Base-by-base conservation (phyloP, 2,113 vertebrate species). In the Syngnathus floridae region DNA sequence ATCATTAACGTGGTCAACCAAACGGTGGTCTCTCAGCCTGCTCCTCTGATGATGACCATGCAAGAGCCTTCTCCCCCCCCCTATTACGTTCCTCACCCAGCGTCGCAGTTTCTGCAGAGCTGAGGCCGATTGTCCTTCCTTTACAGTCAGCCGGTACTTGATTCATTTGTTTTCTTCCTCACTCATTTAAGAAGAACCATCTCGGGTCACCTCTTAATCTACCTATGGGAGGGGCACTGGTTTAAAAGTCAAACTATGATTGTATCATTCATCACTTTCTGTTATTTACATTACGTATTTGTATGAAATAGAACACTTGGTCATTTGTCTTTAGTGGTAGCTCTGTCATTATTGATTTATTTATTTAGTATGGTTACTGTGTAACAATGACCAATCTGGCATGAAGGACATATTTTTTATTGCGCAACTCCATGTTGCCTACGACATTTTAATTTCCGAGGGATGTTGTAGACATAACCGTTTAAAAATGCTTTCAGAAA, bases 351-450 rank as follows among this genome's bases (percentile, higher is more conserved):
- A 2, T 40, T 40, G 7, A 22, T 45, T 16, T 45, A 13, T 45
- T 13, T 4, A 45, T 80, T 86, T 89, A 85, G 84, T 81, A 87
- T 87, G 85, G 86, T 89, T 88, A 86, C 88, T 80, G 82, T 88
- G 88, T 89, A 89, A 89, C 86, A 86, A 85, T 85, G 80, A 85
- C 85, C 85, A 85, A 74, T 57, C 78, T 74, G 75, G 73, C 71
- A 71, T 78, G 76, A 79, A 64, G 17, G 55, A 80, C 82, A 80
- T 80, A 80, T 87, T 86, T 70, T 78, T 80, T 88, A 80, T 87
- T 79, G 79, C 81, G 26, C 84, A 83, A 80, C 76, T 84, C 84
- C 80, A 46, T 72, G 82, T 88, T 90, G 82, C 79, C 69, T 79
- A 81, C 75, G 51, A 4, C 8, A 12, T 22, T 54, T 21, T 26